A percentile compares a stretch with the other conserved stretches of the same genome.
Conservation (phyloP, 2,888 invertebrate species). For the Criorhina ranunculi region DNA sequence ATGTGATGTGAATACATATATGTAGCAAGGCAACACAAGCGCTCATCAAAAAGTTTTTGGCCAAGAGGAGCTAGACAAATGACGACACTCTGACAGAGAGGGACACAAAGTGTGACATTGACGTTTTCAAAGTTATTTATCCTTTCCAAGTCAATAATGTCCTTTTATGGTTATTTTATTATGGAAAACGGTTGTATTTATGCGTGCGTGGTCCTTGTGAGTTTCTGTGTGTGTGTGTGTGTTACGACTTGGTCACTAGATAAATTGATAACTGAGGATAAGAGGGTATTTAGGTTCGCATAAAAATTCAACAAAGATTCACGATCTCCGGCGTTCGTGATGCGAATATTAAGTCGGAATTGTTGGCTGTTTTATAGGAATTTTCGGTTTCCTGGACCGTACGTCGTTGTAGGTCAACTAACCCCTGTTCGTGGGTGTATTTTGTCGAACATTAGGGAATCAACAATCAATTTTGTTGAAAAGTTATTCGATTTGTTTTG, state of each 20-base stretch:
- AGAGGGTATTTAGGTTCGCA: slow-evolving; percentile 66
- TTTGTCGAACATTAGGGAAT: slow-evolving; percentile 44
- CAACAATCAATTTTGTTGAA: slow-evolving; percentile 67
- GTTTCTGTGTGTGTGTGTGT: too few relatives aligned
- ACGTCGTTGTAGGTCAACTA: slow-evolving; percentile 26
- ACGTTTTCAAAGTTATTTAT: slow-evolving; percentile 72
- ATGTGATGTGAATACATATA: slow-evolving; percentile 55
- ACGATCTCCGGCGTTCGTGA: slow-evolving; percentile 57
- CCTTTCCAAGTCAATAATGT: slow-evolving; percentile 69
- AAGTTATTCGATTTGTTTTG: slow-evolving; percentile 55
- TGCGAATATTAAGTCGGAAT: slow-evolving; percentile 60
- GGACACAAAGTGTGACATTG: slow-evolving; percentile 57
- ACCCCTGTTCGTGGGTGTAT: slow-evolving; percentile 8
- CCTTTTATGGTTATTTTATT: slow-evolving; percentile 73
- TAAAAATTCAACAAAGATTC: slow-evolving; percentile 64
- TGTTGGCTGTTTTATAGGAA: background rate
- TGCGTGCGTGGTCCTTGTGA: slow-evolving; percentile 61
- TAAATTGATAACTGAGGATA: slow-evolving; percentile 75
- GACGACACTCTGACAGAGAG: slow-evolving; percentile 42
- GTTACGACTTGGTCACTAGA: slow-evolving; percentile 69
- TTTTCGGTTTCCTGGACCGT: slow-evolving; percentile 2
- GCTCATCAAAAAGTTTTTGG: slow-evolving; percentile 50
- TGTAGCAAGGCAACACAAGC: slow-evolving; percentile 22
- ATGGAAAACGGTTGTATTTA: slow-evolving; percentile 72
- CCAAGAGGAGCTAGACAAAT: slow-evolving; percentile 40